phyloP scores from a whole-genome alignment of 64 coral and sea anemone species.

The Actinia equina region DNA sequence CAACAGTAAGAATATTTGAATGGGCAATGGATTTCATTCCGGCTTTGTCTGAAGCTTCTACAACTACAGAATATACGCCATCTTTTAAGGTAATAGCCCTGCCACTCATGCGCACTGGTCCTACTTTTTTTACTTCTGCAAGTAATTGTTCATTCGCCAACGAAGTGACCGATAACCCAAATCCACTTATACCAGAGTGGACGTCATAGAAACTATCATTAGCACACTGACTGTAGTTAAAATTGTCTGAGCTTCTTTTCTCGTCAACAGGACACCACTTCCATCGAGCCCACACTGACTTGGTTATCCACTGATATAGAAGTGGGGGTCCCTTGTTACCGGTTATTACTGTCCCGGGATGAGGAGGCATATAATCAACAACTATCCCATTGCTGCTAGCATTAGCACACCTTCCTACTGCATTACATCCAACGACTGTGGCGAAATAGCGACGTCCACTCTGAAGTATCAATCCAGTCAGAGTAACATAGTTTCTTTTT shows the following conservation, averaged over 20 bases:
- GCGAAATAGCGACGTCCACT: constrained; percentile 79
- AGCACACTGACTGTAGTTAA: constrained; percentile 39
- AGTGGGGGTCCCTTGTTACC: constrained; percentile 15
- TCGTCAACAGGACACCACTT: constrained; percentile 86
- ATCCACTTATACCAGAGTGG: constrained; percentile 66
- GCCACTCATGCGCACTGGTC: constrained; percentile 63
- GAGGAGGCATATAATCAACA: constrained; percentile 83
- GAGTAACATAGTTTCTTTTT: constrained; percentile 29
- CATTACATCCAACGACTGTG: constrained; percentile 79
- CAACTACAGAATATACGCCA: constrained; percentile 84
- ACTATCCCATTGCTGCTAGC: constrained; percentile 86
- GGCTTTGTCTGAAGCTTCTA: constrained; percentile 79
- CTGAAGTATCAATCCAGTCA: constrained; percentile 51
- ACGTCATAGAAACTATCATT: constrained; percentile 76
- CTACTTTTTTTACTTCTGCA: constrained; percentile 41
- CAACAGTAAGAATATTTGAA: constrained; percentile 86
- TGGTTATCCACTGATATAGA: constrained; percentile 82
- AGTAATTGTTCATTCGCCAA: constrained; percentile 38
- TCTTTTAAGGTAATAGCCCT: constrained; percentile 58
- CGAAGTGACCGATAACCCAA: constrained; percentile 84
- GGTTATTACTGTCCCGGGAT: constrained; percentile 67
- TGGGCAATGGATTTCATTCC: constrained; percentile 46
- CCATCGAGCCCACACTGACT: constrained; percentile 91
- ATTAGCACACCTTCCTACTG: constrained; percentile 89
- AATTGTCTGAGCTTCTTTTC: neutral